These are phyloP conservation scores for Misgurnus anguillicaudatus DNA, from an alignment of 2,113 vertebrate genomes.

Conservation along the genomic window DNA sequence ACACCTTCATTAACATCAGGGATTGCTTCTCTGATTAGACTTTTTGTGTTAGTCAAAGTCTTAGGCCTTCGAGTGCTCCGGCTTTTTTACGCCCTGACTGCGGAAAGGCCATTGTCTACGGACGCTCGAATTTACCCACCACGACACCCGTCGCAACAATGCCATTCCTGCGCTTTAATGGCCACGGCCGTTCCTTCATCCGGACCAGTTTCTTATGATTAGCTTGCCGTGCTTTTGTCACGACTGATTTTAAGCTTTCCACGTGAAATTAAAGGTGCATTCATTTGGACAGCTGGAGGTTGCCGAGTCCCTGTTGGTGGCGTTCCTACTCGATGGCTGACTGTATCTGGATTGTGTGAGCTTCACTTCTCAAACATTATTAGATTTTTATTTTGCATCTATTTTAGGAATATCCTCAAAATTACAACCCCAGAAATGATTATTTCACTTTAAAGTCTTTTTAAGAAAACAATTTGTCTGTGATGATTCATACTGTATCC, in stretches of 20 bases:
- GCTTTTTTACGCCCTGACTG: slow-evolving; percentile 43
- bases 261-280: background rate
- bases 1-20: slow-evolving; percentile 99
- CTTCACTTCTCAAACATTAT: no score
- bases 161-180: background rate
- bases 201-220: background rate
- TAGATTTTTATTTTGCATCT: no score
- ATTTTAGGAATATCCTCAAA: no score
- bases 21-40: slow-evolving; percentile 99
- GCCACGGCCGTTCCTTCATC: background rate
- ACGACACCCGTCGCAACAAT: slow-evolving; percentile 55
- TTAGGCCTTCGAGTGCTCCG: slow-evolving; percentile 77
- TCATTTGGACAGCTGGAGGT: background rate
- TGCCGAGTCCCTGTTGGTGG: background rate
- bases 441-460: no score
- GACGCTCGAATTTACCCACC: slow-evolving; percentile 56
- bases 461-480: background rate
- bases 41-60: slow-evolving; percentile 98
- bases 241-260: background rate
- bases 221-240: background rate
- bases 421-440: no score
- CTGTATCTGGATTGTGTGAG: background rate
- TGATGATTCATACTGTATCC: background rate
- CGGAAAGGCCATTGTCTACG: slow-evolving; percentile 65
- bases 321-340: background rate